Conservation (phyloP, 2,888 invertebrate species). For the Rhingia campestris region DNA sequence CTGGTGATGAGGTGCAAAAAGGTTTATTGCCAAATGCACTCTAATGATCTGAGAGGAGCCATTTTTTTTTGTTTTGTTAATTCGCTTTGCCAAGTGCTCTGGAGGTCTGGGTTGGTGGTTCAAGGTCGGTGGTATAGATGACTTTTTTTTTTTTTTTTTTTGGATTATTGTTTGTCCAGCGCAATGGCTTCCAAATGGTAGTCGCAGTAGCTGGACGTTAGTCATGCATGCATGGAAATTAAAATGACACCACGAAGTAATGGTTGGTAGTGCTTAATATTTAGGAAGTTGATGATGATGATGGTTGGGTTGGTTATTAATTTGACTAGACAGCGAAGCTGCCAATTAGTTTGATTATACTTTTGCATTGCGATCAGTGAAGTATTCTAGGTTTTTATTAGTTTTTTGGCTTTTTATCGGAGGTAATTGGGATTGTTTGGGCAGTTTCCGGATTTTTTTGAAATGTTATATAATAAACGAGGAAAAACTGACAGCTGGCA, state of each 20-base stretch:
- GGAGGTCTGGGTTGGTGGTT: slow-evolving; percentile 65
- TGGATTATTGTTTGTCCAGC: slow-evolving; percentile 22
- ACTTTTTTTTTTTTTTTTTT: slow-evolving; percentile 31
- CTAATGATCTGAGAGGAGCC: slow-evolving; percentile 23
- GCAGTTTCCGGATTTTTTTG: not conserved
- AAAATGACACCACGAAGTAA: slow-evolving; percentile 57
- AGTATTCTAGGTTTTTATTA: not conserved
- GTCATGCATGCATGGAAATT: slow-evolving; percentile 71
- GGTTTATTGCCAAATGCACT: slow-evolving; percentile 45
- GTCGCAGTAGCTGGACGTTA: slow-evolving; percentile 56
- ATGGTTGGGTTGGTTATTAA: slow-evolving; percentile 56
- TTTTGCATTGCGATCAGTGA: slow-evolving; percentile 17
- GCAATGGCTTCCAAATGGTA: slow-evolving; percentile 41
- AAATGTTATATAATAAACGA: no score
- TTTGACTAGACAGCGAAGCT: slow-evolving; percentile 64
- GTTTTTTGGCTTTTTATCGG: slow-evolving; percentile 18
- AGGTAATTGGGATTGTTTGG: not conserved
- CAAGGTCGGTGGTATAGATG: slow-evolving; percentile 50
- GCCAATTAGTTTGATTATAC: slow-evolving; percentile 65
- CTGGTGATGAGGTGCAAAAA: slow-evolving; percentile 64
- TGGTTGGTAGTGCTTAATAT: slow-evolving; percentile 35
- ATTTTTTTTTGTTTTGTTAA: slow-evolving; percentile 36
- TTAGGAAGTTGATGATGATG: slow-evolving; percentile 32
- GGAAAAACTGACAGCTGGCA: no score
- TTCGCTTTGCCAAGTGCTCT: slow-evolving; percentile 42